A percentile compares a stretch with the other conserved stretches of the same genome.
These are phyloP conservation scores for Setophaga petechia DNA, from an alignment of 2,113 vertebrate genomes.

Conservation along the genomic window DNA sequence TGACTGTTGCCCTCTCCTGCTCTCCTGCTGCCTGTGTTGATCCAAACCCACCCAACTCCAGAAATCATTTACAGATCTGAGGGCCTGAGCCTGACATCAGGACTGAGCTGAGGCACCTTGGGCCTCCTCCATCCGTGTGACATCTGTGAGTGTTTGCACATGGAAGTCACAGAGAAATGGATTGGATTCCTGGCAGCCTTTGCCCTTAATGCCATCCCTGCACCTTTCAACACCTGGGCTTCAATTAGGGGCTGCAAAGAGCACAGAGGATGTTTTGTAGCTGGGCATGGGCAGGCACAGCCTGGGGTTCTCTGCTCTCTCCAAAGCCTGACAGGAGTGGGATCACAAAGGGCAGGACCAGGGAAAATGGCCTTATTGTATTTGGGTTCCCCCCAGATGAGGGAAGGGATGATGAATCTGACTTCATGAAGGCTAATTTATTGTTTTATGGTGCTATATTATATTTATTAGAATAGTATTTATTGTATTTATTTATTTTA, in stretches of 20 bases:
- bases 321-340: not conserved
- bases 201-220: not conserved
- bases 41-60: not conserved
- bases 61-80: not conserved
- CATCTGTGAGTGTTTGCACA: not conserved
- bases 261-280: not conserved
- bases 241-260: not conserved
- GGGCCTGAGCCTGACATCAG: not conserved
- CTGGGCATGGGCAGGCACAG: too few species aligned
- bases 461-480: too few species aligned
- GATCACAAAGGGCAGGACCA: not conserved
- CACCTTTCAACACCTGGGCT: not conserved
- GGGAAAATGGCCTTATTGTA: not conserved
- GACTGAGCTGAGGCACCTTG: fast-evolving
- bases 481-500: too few species aligned
- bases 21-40: not conserved
- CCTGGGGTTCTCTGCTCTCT: not conserved
- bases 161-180: not conserved
- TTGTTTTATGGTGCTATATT: too few species aligned
- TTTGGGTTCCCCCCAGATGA: too few species aligned
- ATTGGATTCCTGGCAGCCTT: not conserved
- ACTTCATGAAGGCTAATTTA: too few species aligned
- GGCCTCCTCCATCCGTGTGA: fast-evolving
- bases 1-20: not conserved
- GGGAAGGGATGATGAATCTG: too few species aligned